These are phyloP conservation scores for Polydrusus tereticollis DNA, from an alignment of 2,888 invertebrate species.

Conservation along the genomic window DNA sequence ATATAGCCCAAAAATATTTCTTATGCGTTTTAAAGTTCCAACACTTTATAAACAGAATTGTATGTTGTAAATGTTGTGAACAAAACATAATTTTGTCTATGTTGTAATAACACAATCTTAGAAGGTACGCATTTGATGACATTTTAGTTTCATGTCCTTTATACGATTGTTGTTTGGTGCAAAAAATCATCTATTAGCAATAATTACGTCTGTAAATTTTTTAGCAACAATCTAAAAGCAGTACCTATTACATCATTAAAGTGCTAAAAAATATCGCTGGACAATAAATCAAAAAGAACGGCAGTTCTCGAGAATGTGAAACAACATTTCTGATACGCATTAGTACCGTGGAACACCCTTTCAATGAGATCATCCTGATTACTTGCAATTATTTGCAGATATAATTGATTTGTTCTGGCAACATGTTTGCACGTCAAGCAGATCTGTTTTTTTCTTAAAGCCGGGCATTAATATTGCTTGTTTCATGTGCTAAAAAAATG, in stretches of 20 bases:
- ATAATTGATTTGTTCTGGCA: conserved; percentile 26
- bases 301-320: background rate
- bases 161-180: too few species aligned
- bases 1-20: too few species aligned
- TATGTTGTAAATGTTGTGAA: too few species aligned
- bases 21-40: too few species aligned
- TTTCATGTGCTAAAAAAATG: too few species aligned
- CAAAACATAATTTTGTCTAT: too few species aligned
- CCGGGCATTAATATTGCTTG: too few species aligned
- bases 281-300: conserved; percentile 7
- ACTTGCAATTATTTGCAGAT: conserved; percentile 31
- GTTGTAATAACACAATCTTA: too few species aligned
- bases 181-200: background rate
- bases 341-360: conserved; percentile 25
- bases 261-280: conserved; percentile 12
- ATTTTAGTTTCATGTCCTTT: too few species aligned
- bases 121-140: too few species aligned
- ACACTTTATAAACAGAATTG: too few species aligned
- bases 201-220: background rate
- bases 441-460: background rate
- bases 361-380: conserved; percentile 33
- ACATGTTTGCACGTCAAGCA: background rate
- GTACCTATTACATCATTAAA: conserved; percentile 17
- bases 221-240: background rate
- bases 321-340: conserved; percentile 20